Conservation (phyloP, 2,113 vertebrate genomes). For the Muntiacus muntjak region DNA sequence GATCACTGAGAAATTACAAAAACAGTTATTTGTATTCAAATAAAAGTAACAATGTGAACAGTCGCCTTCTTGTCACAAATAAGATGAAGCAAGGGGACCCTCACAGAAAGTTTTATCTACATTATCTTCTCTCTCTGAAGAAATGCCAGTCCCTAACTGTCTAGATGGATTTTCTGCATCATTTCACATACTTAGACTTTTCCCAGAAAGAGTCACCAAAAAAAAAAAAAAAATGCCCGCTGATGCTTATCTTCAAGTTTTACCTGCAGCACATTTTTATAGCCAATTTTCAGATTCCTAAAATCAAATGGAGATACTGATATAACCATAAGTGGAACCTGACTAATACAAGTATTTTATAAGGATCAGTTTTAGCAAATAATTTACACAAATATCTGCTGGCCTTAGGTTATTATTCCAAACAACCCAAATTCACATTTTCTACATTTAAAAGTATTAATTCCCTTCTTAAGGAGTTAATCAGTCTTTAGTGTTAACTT, state of each 20-base stretch:
- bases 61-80: not conserved
- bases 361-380: constrained; percentile 37
- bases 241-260: constrained; percentile 67
- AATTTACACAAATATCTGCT: constrained; percentile 27
- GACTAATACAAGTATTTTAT: constrained; percentile 34
- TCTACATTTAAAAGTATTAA: constrained; percentile 21
- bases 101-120: not conserved
- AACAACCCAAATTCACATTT: not conserved
- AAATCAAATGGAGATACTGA: constrained; percentile 57
- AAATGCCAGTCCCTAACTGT: constrained; percentile 44
- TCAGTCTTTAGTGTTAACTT: not conserved
- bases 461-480: not conserved
- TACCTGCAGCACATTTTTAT: constrained; percentile 72
- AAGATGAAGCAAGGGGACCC: not conserved
- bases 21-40: not conserved
- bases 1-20: constrained; percentile 29
- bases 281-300: constrained; percentile 69
- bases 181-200: constrained; percentile 53
- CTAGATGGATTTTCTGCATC: constrained; percentile 65
- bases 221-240: not conserved
- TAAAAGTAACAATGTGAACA: not conserved
- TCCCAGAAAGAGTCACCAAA: constrained; percentile 51
- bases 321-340: constrained; percentile 33
- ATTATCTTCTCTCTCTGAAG: not conserved
- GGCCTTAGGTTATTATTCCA: not conserved